Evolutionary conservation across 1,140 invertebrate species (phyloP), one percentile per base, ranked within the genome.

Genomic region (Saccostrea echinata): DNA sequence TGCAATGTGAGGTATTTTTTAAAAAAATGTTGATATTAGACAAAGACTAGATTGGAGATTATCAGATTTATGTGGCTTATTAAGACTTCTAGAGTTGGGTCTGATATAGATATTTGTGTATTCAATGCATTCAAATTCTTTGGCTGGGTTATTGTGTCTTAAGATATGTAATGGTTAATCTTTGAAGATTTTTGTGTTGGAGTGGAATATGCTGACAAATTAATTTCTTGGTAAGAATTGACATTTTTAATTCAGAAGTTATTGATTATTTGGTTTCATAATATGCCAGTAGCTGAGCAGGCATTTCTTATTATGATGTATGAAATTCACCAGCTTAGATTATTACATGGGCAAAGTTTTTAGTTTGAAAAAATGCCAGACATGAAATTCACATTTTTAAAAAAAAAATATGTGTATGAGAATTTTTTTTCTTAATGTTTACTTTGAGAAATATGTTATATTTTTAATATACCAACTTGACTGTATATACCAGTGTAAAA

Each of bases 1-100:
- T 76, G 16, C 11, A 16, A 33, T 76, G 68, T 4, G 16, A 4
- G 68, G 27, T 30, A 76, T 13, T 76, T 76, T 76, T 33, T 30
- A 27, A 68, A 68, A 68, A 68, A 71, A 30, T 30, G 4, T 33
- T 27, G 68, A 30, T 76, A 76, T 76, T 76, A 33, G 68, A 76
- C 68, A 76, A 76, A 76, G 68, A 76, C 24, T 76, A 76, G 68
- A 76, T 76, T 76, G 68, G 68, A 30, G 68, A 76, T 76, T 76
- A 76, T 76, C 24, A 13, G 68, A 1, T 76, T 76, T 76, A 76
- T 76, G 68, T 76, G 68, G 68, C 68, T 76, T 76, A 30, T 16
- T 76, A 76, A 76, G 68, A 13, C 27, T 30, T 24, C 64, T 27
- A 8, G n/a, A 68, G 64, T 24, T 68, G n/a, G n/a, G 21, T 68